Evolutionary conservation across 2,113 vertebrate species (phyloP).

Genomic region (Vidua chalybeata): DNA sequence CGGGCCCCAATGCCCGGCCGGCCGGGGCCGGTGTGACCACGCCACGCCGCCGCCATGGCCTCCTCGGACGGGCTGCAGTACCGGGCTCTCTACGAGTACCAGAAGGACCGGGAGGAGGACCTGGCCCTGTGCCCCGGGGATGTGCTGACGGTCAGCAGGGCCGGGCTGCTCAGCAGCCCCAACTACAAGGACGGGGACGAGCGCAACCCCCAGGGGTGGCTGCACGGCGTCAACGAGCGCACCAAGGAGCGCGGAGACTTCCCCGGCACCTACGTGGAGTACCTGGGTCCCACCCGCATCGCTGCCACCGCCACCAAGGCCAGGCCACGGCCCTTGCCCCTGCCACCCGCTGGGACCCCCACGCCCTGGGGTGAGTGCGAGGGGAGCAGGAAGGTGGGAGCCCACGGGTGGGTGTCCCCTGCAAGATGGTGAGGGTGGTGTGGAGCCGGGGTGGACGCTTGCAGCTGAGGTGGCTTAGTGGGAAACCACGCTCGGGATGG

Average conservation of each 20-base stretch:
- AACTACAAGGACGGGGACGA: constrained; percentile 80
- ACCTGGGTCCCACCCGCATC: constrained; percentile 68
- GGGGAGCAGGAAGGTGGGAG: not conserved
- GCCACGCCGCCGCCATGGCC: constrained; percentile 52
- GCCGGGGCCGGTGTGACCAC: not conserved
- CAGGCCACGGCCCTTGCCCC: constrained; percentile 74
- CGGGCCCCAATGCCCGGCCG: accelerated
- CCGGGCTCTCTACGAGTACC: constrained; percentile 81
- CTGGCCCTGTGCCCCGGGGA: constrained; percentile 80
- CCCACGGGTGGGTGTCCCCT: not conserved
- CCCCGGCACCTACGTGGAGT: constrained; percentile 84
- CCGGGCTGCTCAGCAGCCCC: constrained; percentile 55
- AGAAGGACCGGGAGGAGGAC: constrained; percentile 78
- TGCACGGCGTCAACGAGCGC: constrained; percentile 81
- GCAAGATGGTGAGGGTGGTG: not conserved
- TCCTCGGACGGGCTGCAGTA: constrained; percentile 80
- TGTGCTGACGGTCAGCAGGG: constrained; percentile 75
- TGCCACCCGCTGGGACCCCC: constrained; percentile 35
- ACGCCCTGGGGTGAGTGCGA: constrained; percentile 71
- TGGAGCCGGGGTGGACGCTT: not conserved
- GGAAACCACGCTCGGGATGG: not conserved
- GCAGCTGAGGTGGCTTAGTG: not conserved
- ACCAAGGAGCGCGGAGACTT: constrained; percentile 83
- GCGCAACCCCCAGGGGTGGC: constrained; percentile 77
- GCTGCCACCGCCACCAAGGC: constrained; percentile 52